These are phyloP conservation scores for Galleria mellonella DNA, from an alignment of 1,140 invertebrate genomes.

Conservation along the genomic window DNA sequence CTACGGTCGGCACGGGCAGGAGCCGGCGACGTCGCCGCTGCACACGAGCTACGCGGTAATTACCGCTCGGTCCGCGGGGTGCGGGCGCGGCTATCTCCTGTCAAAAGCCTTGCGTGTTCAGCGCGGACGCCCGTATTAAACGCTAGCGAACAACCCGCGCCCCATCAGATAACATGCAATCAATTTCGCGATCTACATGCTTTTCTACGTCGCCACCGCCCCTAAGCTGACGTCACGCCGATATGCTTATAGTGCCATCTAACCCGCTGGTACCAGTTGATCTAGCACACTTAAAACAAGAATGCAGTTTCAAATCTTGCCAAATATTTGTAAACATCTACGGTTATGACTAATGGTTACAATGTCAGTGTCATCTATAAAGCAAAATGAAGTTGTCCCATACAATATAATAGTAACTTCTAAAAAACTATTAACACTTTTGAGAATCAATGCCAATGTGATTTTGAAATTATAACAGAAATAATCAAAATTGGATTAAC, in stretches of 20 bases:
- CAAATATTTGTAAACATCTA: background rate
- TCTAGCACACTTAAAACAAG: slow-evolving; percentile 16
- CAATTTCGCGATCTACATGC: slow-evolving; percentile 73
- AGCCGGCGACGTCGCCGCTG: slow-evolving; percentile 59
- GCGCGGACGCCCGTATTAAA: slow-evolving; percentile 62
- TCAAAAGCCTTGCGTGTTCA: slow-evolving; percentile 64
- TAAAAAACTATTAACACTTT: too few relatives aligned
- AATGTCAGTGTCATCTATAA: background rate
- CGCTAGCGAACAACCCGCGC: slow-evolving; percentile 68
- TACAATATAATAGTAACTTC: too few relatives aligned
- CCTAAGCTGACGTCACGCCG: slow-evolving; percentile 60
- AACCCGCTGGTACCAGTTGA: slow-evolving; percentile 48
- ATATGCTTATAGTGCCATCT: slow-evolving; percentile 58
- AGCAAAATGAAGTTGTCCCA: too few relatives aligned
- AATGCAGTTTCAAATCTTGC: slow-evolving; percentile 9
- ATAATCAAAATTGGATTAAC: too few relatives aligned
- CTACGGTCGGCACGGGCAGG: slow-evolving; percentile 25
- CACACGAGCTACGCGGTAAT: slow-evolving; percentile 59
- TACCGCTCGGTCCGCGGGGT: slow-evolving; percentile 46
- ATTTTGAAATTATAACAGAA: too few relatives aligned
- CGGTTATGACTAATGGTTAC: background rate
- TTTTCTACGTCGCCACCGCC: slow-evolving; percentile 66
- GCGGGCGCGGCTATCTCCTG: slow-evolving; percentile 53
- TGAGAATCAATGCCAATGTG: too few relatives aligned
- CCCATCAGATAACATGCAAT: slow-evolving; percentile 72